Conservation (phyloP, 2,797 vertebrate genomes). For the Sylvia borin region DNA sequence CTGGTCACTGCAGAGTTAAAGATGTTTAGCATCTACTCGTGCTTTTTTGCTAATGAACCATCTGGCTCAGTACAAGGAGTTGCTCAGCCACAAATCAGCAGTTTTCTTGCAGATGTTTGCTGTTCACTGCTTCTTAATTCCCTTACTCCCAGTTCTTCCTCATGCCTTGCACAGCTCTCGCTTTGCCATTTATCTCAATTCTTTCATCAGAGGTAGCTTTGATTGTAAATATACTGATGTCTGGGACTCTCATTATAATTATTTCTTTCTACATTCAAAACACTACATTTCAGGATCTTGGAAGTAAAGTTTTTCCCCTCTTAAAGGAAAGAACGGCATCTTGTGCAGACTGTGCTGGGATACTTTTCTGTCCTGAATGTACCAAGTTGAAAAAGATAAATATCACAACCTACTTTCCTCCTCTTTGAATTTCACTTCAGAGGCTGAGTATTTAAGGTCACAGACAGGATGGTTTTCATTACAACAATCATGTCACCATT, state of each 20-base stretch:
- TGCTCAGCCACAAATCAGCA: constrained; percentile 24
- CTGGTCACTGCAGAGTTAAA: constrained; percentile 15
- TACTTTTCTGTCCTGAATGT: background rate
- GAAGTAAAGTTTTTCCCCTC: background rate
- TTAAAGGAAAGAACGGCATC: background rate
- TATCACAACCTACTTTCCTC: background rate
- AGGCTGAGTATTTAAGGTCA: background rate
- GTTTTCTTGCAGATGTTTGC: constrained; percentile 56
- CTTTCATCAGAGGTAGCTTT: background rate
- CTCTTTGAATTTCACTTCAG: background rate
- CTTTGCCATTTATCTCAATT: background rate
- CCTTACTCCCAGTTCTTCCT: background rate
- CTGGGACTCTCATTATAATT: background rate
- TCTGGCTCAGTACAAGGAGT: background rate
- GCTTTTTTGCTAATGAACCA: constrained; percentile 7
- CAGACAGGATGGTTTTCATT: background rate
- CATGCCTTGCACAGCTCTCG: background rate
- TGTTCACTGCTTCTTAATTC: constrained; percentile 29
- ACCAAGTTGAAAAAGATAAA: background rate
- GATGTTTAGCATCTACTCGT: background rate
- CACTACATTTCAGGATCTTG: background rate
- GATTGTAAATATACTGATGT: background rate
- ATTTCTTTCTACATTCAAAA: background rate
- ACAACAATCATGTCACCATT: background rate
- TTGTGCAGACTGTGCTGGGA: background rate